Base-by-base conservation (phyloP, 2,113 vertebrate genomes). In the Anhinga anhinga region DNA sequence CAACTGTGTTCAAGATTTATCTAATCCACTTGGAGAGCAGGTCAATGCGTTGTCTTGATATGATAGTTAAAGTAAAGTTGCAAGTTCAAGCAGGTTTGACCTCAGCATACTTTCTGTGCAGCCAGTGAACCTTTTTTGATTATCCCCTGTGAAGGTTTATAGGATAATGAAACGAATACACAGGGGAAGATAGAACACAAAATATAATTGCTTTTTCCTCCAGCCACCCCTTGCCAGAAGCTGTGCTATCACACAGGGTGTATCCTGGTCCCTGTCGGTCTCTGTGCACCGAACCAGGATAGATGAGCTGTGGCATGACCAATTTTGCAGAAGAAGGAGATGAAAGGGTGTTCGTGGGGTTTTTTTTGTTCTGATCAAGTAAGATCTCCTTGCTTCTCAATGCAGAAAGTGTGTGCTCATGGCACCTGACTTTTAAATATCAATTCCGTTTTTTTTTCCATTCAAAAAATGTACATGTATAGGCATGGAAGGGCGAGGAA, bases 81-180 rank as follows among this genome's bases (percentile, higher is more conserved):
- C 77, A 87, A 92, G 81, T 96, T 91, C 77, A 79, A 84, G 81
- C 61, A 93, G 55, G 52, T 93, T 95, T 94, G 91, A 91, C 83
- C 82, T 96, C 88, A 7, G 38, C 25, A 29, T 69, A 73, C 74
- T 95, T 59, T 52, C 76, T 79, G 81, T 42, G 42, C 38, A 95
- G 73, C 30, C 61, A 53, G 45, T 29, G 70, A 91, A 62, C 63
- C 53, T 94, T 82, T 85, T 88, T 79, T 91, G 86, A 91, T 96
- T 94, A 69, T 89, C 85, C 71, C 42, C 67, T 45, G 70, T 80
- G 80, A 87, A 87, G n/a, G 58, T 91, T 95, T 95, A 79, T 65
- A 82, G 88, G 86, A 82, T 95, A 87, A 93, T 95, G 91, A 94
- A 96, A 91, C 9, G 6, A 87, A 92, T 93, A 72, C 53, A 70